phyloP scores from a whole-genome alignment of 2,888 invertebrate genomes.

The Dioctria linearis region DNA sequence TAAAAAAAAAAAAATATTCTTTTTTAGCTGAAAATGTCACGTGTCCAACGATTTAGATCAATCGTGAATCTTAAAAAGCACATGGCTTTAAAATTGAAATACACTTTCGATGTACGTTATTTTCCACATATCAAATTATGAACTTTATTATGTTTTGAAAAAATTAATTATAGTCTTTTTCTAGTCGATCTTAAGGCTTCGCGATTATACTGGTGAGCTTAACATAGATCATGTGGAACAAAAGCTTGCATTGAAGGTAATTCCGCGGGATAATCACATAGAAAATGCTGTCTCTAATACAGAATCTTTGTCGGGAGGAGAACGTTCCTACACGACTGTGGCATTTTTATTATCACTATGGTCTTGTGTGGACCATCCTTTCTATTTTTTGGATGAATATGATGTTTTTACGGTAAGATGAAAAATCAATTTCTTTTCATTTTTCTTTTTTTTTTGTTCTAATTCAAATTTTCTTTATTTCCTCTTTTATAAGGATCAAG shows the following conservation, averaged over 20 bases:
- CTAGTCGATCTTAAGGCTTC: slow-evolving; percentile 64
- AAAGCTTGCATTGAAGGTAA: slow-evolving; percentile 73
- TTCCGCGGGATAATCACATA: slow-evolving; percentile 72
- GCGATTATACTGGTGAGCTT: slow-evolving; percentile 65
- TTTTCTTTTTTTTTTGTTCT: not conserved
- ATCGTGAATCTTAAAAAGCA: slow-evolving; percentile 71
- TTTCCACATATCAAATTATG: not conserved
- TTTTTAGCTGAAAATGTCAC: slow-evolving; percentile 67
- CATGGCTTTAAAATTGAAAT: slow-evolving; percentile 72
- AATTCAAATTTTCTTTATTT: slow-evolving; percentile 11
- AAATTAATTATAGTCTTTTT: slow-evolving; percentile 5
- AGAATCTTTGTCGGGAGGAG: slow-evolving; percentile 91
- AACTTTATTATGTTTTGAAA: not conserved
- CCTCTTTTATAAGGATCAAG: slow-evolving; percentile 79
- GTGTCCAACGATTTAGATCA: slow-evolving; percentile 70
- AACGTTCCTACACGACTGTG: slow-evolving; percentile 95
- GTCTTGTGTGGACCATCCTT: slow-evolving; percentile 93
- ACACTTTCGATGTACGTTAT: slow-evolving; percentile 66
- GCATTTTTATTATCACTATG: slow-evolving; percentile 94
- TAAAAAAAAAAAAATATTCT: slow-evolving; percentile 1
- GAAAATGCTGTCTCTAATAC: slow-evolving; percentile 72
- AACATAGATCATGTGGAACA: slow-evolving; percentile 70
- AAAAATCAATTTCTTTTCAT: not conserved
- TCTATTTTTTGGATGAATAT: slow-evolving; percentile 96
- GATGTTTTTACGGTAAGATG: slow-evolving; percentile 92